Base-by-base conservation (phyloP, 2,113 vertebrate genomes). In the Pogonocichla stellata region DNA sequence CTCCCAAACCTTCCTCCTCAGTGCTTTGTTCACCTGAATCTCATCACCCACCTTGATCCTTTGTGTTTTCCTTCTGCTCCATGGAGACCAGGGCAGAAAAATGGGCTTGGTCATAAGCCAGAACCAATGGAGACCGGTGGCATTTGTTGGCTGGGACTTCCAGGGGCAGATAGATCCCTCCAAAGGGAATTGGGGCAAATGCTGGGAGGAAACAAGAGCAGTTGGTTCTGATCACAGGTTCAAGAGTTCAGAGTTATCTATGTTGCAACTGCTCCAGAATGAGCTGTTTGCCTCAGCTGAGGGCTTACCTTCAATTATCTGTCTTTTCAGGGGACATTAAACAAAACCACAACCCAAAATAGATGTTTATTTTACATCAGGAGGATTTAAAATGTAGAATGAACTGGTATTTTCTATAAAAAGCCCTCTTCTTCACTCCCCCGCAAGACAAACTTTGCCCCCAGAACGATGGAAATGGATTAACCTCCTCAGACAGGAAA, bases 21-120 rank as follows among this genome's bases (percentile, higher is more conserved):
- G 23, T 33, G 53, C 36, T 89, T 56, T 54, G 8, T 10, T n/a
- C 70, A 60, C n/a, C n/a, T 16, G 8, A 53, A 42, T 56, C 48
- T 62, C 42, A 56, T 14, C 48, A 8, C 93, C 13, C 38, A 99
- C 99, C 99, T 98, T 99, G 99, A 42, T 99, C 99, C 97, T 99
- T 99, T 42, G 98, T 71, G 82, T 97, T 96, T 70, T 99, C 99
- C 91, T 98, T 99, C 98, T 99, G 99, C 95, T 99, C 99, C 99
- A 99, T 99, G 92, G 99, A 99, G 33, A 99, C 99, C 75, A 99
- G 98, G 18, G 99, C 99, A 38, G 99, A 99, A 31, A 99, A 99
- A 97, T 99, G 99, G 7, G 99, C 99, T 97, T 99, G 99, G 89
- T 99, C 99, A 0, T 99, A 99, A 0, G 99, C 99, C 79, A 99